Base-by-base conservation (phyloP, 2,113 vertebrate species). In the Brienomyrus longianalis region DNA sequence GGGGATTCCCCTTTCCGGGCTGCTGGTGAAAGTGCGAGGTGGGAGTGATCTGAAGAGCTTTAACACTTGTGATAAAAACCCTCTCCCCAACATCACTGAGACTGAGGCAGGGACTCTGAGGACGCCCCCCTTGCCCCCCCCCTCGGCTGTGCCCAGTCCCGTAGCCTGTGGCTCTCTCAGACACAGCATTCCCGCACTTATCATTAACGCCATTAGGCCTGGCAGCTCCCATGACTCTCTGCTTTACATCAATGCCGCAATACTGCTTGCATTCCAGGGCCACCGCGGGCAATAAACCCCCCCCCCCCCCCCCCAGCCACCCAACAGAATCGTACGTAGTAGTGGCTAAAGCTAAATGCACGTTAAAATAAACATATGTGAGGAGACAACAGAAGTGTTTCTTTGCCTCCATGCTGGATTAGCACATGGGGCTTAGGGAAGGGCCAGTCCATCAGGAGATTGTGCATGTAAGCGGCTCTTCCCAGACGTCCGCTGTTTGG, bases 181-280 rank as follows among this genome's bases (percentile, higher is more conserved):
- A 91, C 85, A 92, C 94, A 93, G 94, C 95, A 96, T 96, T 96
- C 95, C 95, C 94, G 93, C 93, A 95, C 94, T 96, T 96, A 96
- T 96, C 96, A 96, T 95, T 95, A 95, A 93, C 95, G 94, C 94
- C 95, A 95, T 95, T 95, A 94, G 92, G 91, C 89, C 93, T 95
- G 94, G 95, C 94, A 95, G 93, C 94, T 94, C 94, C 93, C 92
- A 91, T n/a, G 80, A 39, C 89, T 94, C 93, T 93, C 96, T 96
- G 95, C 93, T 95, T 93, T 94, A 92, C 92, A 94, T 96, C 96
- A 96, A 91, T 91, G 93, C 88, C 88, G 93, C 93, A 91, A 89
- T 89, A 89, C 87, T 52, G 86, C 88, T 87, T 47, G 93, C 93
- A 96, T 95, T 93, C 95, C 95, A 92, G 86, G 89, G 93, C 93